Evolutionary conservation across 2,113 vertebrate genomes (phyloP).

Genomic region (Cavia porcellus): DNA sequence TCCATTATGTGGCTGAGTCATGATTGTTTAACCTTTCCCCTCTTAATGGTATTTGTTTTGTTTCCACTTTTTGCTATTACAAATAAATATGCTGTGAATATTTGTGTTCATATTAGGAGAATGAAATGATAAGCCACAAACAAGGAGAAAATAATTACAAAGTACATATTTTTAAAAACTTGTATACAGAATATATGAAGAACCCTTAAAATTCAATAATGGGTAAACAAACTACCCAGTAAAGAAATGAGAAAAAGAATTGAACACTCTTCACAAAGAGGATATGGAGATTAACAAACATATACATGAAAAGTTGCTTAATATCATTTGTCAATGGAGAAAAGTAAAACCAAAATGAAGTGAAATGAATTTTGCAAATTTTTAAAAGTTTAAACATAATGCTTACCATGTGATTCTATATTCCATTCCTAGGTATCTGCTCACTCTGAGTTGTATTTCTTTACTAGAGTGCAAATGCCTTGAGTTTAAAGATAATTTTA

Average conservation of each 20-base stretch:
- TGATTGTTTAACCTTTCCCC: neutral
- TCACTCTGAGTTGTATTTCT: slow-evolving; percentile 21
- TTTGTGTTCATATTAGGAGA: neutral
- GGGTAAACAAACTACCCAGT: neutral
- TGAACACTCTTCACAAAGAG: neutral
- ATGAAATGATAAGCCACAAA: neutral
- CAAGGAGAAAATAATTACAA: slow-evolving; percentile 18
- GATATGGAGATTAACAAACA: neutral
- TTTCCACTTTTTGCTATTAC: neutral
- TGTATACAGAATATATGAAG: slow-evolving; percentile 8
- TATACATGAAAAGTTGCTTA: neutral
- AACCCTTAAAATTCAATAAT: neutral
- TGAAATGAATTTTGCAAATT: neutral
- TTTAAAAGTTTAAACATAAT: neutral
- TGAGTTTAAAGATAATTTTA: no score
- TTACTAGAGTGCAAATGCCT: neutral
- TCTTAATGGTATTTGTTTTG: neutral
- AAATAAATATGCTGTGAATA: neutral
- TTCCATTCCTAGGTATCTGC: neutral
- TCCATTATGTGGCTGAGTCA: neutral
- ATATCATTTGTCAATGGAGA: neutral
- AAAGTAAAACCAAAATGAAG: neutral
- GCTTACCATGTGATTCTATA: neutral
- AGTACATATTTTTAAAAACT: neutral
- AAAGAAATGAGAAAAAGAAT: slow-evolving; percentile 31